Percentiles rank a stretch among this genome's conserved stretches.
These are phyloP conservation scores for Epizoanthus illoricatus DNA, from an alignment of 92 coral and sea anemone genomes.

Conservation along the genomic window DNA sequence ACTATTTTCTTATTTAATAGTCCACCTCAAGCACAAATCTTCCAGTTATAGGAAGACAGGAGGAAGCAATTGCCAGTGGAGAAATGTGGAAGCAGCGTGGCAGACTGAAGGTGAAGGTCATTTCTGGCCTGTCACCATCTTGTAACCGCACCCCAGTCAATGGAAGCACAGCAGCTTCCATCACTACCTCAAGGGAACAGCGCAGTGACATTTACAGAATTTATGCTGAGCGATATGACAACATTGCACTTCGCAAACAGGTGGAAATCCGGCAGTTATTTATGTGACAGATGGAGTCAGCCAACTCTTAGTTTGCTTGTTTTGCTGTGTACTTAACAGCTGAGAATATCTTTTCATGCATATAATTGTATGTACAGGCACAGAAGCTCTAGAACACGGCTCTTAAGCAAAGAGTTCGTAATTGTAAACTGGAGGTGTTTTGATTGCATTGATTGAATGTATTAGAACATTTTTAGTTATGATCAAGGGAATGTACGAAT, in stretches of 20 bases:
- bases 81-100: conserved; percentile 3
- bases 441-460: too few species aligned
- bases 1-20: conserved; percentile 28
- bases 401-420: too few species aligned
- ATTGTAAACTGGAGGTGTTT: too few species aligned
- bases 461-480: too few species aligned
- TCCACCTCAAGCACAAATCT: conserved; percentile 66
- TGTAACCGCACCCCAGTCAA: conserved; percentile 72
- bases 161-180: conserved; percentile 59
- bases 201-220: conserved; percentile 82
- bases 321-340: too few species aligned
- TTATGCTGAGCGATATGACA: conserved; percentile 87
- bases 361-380: too few species aligned
- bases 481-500: too few species aligned
- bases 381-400: too few species aligned
- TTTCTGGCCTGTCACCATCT: conserved; percentile 79
- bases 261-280: conserved; percentile 70
- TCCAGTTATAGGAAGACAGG: conserved; percentile 63
- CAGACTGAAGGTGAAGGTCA: conserved; percentile 73
- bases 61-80: conserved; percentile 16
- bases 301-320: too few species aligned
- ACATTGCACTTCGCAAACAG: conserved; percentile 87
- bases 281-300: conserved; percentile 43
- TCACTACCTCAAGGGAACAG: conserved; percentile 73
- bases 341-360: too few species aligned